Evolutionary conservation across 2,888 invertebrate species (phyloP), one percentile per base, ranked within the genome.

Genomic region (Drosophila borborema): DNA sequence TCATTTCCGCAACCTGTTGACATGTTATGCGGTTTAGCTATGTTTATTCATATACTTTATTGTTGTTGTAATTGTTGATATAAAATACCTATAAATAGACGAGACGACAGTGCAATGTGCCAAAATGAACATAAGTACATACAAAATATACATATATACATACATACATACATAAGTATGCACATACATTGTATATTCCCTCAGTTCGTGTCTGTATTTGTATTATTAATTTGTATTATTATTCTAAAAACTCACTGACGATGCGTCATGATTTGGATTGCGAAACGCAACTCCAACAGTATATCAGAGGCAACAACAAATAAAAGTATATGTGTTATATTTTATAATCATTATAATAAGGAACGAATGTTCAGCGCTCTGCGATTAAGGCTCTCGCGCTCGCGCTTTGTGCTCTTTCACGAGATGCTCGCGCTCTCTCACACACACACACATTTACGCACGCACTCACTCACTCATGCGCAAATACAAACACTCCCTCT

Each of bases 1-100:
- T 64, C 72, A 80, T 61, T 77, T 80, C 77, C 81, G 90, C 90
- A 88, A 85, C 85, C 85, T 85, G 90, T 85, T 85, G 90, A 89
- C 90, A 85, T 69, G 60, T 74, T 77, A 46, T 71, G 67, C 68
- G 64, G 28, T 56, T 66, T 62, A 41, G 38, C 55, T 64, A 45
- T 68, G 66, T 55, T 72, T 65, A 66, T 65, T 28, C 28, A 48
- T 48, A 56, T 62, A 51, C 36, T 40, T 64, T 56, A 16, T 61
- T 49, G 63, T 51, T 65, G 41, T 62, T 45, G 49, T 28, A 60
- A 8, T 64, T 63, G 18, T 48, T 51, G 70, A 31, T 74, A 51
- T 66, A 63, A 67, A 62, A 64, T 43, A 58, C 65, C 72, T 77
- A 89, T 74, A 80, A 89, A 82, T 89, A 85, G 80, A 72, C 36